phyloP scores from a whole-genome alignment of 2,888 invertebrate genomes.

The Cerastis leucographa region DNA sequence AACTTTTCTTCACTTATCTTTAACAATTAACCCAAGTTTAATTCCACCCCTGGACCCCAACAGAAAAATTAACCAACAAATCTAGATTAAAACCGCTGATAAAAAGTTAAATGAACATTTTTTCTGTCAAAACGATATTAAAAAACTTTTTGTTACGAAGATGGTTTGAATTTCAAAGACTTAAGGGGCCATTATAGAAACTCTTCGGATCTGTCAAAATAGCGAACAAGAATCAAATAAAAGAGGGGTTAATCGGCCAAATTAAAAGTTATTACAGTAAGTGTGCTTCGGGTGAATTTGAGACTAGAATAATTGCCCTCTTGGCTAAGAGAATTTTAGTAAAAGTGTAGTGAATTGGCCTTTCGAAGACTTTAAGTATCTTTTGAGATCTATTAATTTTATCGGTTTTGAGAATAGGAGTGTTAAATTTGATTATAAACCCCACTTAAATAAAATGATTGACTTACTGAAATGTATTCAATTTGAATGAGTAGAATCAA shows the following conservation, averaged over 20 bases:
- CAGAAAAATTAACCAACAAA: conserved; percentile 51
- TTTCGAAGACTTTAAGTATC: conserved; percentile 26
- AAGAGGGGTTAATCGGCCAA: conserved; percentile 55
- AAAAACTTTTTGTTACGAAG: conserved; percentile 55
- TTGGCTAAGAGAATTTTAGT: conserved; percentile 37
- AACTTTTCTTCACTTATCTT: conserved; percentile 28
- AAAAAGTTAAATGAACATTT: conserved; percentile 52
- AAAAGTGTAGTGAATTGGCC: conserved; percentile 36
- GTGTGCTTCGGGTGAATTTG: conserved; percentile 49
- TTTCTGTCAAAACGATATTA: conserved; percentile 54
- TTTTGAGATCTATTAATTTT: conserved; percentile 36
- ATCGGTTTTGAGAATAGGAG: neutral
- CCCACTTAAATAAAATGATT: neutral
- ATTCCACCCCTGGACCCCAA: conserved; percentile 12
- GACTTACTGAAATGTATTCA: neutral
- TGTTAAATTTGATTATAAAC: neutral
- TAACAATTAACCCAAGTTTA: conserved; percentile 29
- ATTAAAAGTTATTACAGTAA: conserved; percentile 67
- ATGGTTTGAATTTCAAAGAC: conserved; percentile 48
- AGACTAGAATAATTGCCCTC: conserved; percentile 54
- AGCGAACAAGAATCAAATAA: conserved; percentile 48
- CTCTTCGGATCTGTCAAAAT: conserved; percentile 47
- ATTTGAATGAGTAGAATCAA: neutral
- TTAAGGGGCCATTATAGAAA: conserved; percentile 40
- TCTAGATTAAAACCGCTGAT: conserved; percentile 47